phyloP scores from a whole-genome alignment of 2,113 vertebrate species.

The Rhabdornis inornatus region DNA sequence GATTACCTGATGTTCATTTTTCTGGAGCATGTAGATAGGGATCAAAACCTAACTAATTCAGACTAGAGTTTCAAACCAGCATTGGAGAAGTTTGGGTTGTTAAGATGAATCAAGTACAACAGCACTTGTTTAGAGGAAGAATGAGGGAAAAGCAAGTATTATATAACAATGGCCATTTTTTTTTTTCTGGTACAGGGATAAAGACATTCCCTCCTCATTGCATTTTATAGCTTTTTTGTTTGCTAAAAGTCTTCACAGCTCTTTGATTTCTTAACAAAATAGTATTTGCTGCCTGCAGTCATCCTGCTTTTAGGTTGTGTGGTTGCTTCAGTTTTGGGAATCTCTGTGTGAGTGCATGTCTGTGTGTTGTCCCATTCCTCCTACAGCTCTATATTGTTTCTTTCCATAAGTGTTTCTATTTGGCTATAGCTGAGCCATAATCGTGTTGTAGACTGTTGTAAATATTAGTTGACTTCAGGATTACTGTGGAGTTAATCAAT shows the following conservation, averaged over 20 bases:
- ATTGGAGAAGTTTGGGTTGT: not conserved
- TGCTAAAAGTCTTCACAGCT: not conserved
- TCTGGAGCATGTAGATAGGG: not conserved
- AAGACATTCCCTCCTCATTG: not conserved
- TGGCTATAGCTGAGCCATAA: not conserved
- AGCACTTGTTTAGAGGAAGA: not conserved
- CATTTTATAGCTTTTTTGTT: not conserved
- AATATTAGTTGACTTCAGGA: not conserved
- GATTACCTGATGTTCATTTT: not conserved
- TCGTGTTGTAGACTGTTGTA: not conserved
- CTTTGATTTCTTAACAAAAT: not conserved
- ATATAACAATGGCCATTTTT: not conserved
- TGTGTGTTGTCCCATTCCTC: not conserved
- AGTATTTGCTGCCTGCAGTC: not conserved
- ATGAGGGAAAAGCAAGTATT: not conserved
- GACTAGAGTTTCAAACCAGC: not conserved
- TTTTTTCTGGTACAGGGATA: not conserved
- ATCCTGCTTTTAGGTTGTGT: not conserved
- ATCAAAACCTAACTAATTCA: not conserved
- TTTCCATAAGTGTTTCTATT: not conserved
- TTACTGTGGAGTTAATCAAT: not conserved
- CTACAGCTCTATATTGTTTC: not conserved
- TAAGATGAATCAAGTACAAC: not conserved
- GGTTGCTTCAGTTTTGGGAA: not conserved
- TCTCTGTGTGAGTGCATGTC: fast-evolving